Evolutionary conservation across 1,140 invertebrate genomes (phyloP).

Genomic region (Pseudobourletiella spinata): DNA sequence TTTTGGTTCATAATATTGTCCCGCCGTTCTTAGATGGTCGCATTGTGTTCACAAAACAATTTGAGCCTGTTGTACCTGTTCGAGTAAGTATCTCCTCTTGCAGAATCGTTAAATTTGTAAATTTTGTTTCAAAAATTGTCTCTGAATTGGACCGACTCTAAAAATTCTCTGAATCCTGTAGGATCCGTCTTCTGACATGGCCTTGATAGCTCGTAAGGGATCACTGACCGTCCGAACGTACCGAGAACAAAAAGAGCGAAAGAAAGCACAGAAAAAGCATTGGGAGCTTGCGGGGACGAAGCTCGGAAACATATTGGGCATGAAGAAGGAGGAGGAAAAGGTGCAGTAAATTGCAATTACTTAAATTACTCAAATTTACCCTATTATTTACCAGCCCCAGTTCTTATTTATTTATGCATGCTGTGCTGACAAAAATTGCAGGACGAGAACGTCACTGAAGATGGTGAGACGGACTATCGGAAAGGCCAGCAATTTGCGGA

Average conservation of each 20-base stretch:
- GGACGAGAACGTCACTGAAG: conserved; percentile 48
- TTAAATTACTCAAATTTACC: no score
- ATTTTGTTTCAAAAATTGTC: no score
- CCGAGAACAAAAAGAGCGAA: conserved; percentile 91
- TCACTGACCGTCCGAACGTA: conserved; percentile 78
- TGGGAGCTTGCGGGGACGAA: conserved; percentile 97
- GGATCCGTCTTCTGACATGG: conserved; percentile 98
- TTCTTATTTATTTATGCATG: not conserved
- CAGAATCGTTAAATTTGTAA: no score
- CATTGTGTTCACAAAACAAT: conserved; percentile 98
- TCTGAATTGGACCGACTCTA: no score
- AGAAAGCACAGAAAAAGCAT: conserved; percentile 95
- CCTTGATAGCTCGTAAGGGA: conserved; percentile 90
- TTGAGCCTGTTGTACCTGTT: conserved; percentile 87
- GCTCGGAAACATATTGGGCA: conserved; percentile 94
- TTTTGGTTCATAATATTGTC: conserved; percentile 96
- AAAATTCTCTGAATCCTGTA: conserved; percentile 44
- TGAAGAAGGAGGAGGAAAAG: conserved; percentile 69
- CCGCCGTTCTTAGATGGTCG: conserved; percentile 97
- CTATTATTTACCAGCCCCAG: conserved; percentile 1
- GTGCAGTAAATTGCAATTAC: no score
- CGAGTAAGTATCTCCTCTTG: no score
- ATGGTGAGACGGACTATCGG: conserved; percentile 63
- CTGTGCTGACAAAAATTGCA: conserved; percentile 33
- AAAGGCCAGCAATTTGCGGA: conserved; percentile 93